phyloP scores from a whole-genome alignment of 23 tunicate genomes.

The Aplidium turbinatum region DNA sequence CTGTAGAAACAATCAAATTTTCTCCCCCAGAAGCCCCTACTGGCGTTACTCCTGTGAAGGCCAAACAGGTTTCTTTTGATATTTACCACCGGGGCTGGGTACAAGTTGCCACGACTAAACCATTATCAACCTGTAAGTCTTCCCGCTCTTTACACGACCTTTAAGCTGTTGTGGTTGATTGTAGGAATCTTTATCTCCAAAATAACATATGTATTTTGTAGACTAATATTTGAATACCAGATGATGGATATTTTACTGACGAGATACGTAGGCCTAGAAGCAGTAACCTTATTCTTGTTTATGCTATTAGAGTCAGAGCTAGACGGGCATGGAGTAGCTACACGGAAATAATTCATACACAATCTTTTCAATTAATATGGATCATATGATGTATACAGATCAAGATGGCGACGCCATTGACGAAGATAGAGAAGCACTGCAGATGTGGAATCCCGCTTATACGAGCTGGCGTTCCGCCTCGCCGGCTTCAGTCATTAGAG shows the following conservation, averaged over 20 bases:
- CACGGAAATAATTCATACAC: too few relatives aligned
- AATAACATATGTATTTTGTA: neutral
- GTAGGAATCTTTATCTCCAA: neutral
- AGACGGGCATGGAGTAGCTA: too few relatives aligned
- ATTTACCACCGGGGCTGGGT: conserved; percentile 72
- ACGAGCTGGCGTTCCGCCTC: conserved; percentile 39
- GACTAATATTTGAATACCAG: too few relatives aligned
- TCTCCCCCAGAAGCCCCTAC: too few relatives aligned
- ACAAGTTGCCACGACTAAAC: conserved; percentile 69
- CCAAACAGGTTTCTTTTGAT: conserved; percentile 89
- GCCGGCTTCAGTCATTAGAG: conserved; percentile 39
- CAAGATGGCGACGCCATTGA: too few relatives aligned
- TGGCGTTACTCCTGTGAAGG: conserved; percentile 12
- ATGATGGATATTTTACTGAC: too few relatives aligned
- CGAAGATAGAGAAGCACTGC: conserved; percentile 19
- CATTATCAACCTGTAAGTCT: conserved; percentile 33
- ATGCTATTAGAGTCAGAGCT: too few relatives aligned
- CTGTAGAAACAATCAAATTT: neutral
- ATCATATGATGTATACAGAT: too few relatives aligned
- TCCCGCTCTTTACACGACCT: neutral
- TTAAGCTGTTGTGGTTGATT: neutral
- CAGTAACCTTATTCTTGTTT: too few relatives aligned
- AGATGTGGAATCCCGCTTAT: conserved; percentile 65
- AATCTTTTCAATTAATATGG: too few relatives aligned
- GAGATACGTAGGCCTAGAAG: too few relatives aligned